Base-by-base conservation (phyloP, 2,797 vertebrate genomes). In the Chelidonichthys spinosus region DNA sequence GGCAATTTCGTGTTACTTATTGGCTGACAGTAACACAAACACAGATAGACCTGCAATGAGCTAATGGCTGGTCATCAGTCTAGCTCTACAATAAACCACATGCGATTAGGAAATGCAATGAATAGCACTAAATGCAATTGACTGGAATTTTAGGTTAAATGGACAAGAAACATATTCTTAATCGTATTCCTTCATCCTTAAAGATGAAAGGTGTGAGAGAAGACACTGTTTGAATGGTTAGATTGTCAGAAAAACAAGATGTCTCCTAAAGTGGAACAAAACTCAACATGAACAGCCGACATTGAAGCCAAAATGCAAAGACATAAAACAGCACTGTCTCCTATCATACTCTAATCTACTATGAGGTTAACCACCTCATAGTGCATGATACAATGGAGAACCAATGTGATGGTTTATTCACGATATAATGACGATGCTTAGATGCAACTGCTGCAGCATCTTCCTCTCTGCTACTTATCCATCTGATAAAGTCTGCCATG, bases 391-490 rank as follows among this genome's bases (percentile, higher is more conserved):
- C 18, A 42, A 60, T 42, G 18, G 18, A 42, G 18, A 60, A 42
- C 25, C 13, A 13, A 53, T 53, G 14, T 47, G 40, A 43, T n/a
- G 43, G 37, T 55, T 65, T 42, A 53, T 54, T 14, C 11, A 39
- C 17, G 44, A 37, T 36, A 50, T 43, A 52, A 39, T 33, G 14
- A 46, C 52, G 46, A 49, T 18, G 32, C 10, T 44, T 13, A 46
- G 33, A 15, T 59, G 50, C 36, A 65, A 5, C 46, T 10, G 50
- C 44, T 33, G 37, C 15, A 59, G 63, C 63, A 49, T 72, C 36
- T 61, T 42, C 63, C 15, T 64, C 0, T 63, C 47, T 69, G 63
- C 15, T 44, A 3, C 55, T 13, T 6, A 15, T 10, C 44, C 76
- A 64, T 46, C 67, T 58, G 15, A 18, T 63, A 42, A 39, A 18